These are phyloP conservation scores for Acronicta leporina DNA, from an alignment of 2,888 invertebrate species.

Conservation along the genomic window DNA sequence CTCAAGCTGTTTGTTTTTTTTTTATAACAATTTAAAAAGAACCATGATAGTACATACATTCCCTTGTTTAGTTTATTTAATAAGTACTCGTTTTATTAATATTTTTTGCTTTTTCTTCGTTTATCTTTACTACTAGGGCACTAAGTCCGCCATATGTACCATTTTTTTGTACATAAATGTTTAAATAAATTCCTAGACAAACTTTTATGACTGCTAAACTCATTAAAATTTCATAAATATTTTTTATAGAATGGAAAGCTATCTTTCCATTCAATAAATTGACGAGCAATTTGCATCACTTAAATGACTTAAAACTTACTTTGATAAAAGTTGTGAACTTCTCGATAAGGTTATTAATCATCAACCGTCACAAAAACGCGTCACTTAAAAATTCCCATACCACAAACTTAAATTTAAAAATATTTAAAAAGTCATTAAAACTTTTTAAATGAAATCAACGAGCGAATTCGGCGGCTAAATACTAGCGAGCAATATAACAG, in stretches of 20 bases:
- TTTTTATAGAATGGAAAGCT: neutral
- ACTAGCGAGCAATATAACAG: constrained; percentile 44
- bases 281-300: neutral
- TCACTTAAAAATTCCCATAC: constrained; percentile 22
- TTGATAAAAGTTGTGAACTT: constrained; percentile 12
- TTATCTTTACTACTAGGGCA: no score
- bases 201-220: no score
- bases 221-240: no score
- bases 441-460: constrained; percentile 38
- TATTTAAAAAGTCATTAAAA: constrained; percentile 32
- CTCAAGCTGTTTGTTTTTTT: no score
- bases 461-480: constrained; percentile 13
- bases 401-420: constrained; percentile 32
- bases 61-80: no score
- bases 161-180: no score
- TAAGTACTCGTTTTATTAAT: no score
- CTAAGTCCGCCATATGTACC: no score
- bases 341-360: constrained; percentile 24
- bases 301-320: constrained; percentile 1
- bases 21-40: no score
- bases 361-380: constrained; percentile 22
- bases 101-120: no score
- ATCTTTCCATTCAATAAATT: neutral
- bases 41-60: no score
- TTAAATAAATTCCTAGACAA: no score